Percentiles rank a stretch among this genome's conserved stretches.
These are phyloP conservation scores for Scolopax mira DNA, from an alignment of 2,113 vertebrate genomes.

Conservation along the genomic window DNA sequence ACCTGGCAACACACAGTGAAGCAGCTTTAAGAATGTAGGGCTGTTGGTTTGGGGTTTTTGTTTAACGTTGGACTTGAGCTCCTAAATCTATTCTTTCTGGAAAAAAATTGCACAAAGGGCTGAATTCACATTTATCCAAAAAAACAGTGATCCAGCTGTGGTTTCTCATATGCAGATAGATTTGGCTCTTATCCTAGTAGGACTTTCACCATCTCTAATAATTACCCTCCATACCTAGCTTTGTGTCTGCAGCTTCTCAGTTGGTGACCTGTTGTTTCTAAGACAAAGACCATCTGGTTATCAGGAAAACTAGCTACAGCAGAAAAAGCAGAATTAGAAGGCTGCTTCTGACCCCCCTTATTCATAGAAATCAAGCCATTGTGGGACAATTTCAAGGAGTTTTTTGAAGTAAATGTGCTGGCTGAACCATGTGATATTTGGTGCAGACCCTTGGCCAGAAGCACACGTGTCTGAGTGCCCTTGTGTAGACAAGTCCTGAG, in stretches of 20 bases:
- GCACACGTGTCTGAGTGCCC: neutral
- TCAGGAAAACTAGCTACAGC: neutral
- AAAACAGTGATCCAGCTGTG: neutral
- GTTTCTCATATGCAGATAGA: neutral
- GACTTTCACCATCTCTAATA: neutral
- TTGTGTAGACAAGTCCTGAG: neutral
- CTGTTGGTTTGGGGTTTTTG: neutral
- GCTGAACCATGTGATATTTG: neutral
- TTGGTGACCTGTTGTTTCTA: neutral
- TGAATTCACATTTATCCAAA: neutral
- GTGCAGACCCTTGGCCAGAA: neutral
- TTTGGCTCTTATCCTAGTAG: neutral
- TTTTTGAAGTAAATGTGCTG: neutral
- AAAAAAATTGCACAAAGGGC: neutral
- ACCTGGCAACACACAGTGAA: neutral
- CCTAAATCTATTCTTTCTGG: neutral
- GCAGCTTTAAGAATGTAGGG: neutral
- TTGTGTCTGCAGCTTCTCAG: neutral
- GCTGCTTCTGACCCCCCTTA: neutral
- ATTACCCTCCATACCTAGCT: neutral
- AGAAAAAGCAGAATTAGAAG: neutral
- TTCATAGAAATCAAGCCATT: neutral
- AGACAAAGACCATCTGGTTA: neutral
- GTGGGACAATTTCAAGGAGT: neutral
- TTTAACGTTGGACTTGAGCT: neutral